Conservation (phyloP, 2,888 invertebrate species). For the Strigamia crassipes region DNA sequence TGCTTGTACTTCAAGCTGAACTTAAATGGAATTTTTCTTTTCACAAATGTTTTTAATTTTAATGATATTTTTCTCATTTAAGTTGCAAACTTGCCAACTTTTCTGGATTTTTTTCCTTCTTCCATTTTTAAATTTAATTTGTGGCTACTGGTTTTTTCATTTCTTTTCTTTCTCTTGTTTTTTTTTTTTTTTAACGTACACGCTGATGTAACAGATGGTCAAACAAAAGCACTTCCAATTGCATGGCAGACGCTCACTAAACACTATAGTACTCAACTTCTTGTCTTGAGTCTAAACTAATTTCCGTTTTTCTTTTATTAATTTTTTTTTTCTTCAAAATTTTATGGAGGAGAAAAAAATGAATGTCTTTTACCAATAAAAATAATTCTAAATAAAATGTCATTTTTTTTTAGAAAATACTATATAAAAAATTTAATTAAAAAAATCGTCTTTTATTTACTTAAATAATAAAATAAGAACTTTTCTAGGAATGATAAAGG, state of each 20-base stretch:
- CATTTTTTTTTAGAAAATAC: too few relatives aligned
- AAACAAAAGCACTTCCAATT: slow-evolving; percentile 29
- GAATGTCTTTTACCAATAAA: too few relatives aligned
- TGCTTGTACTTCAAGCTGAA: neutral
- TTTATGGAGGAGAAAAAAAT: neutral
- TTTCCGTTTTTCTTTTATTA: neutral
- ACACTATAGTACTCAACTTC: slow-evolving; percentile 27
- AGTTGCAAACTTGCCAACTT: slow-evolving; percentile 1
- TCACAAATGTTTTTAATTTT: neutral
- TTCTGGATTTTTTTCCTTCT: neutral
- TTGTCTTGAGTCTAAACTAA: slow-evolving; percentile 31
- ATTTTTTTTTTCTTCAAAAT: neutral
- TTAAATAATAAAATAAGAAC: too few relatives aligned
- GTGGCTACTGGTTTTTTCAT: neutral
- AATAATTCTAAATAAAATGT: too few relatives aligned
- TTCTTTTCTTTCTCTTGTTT: neutral
- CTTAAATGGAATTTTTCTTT: neutral
- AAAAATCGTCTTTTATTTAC: too few relatives aligned
- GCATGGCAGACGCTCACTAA: slow-evolving; percentile 14
- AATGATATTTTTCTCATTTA: neutral
- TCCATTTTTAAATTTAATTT: neutral
- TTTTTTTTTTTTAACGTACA: neutral
- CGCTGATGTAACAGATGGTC: slow-evolving; percentile 33
- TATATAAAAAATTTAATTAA: too few relatives aligned
- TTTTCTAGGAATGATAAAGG: too few relatives aligned